Conservation (phyloP, 1,140 invertebrate species). For the Phthorimaea operculella region DNA sequence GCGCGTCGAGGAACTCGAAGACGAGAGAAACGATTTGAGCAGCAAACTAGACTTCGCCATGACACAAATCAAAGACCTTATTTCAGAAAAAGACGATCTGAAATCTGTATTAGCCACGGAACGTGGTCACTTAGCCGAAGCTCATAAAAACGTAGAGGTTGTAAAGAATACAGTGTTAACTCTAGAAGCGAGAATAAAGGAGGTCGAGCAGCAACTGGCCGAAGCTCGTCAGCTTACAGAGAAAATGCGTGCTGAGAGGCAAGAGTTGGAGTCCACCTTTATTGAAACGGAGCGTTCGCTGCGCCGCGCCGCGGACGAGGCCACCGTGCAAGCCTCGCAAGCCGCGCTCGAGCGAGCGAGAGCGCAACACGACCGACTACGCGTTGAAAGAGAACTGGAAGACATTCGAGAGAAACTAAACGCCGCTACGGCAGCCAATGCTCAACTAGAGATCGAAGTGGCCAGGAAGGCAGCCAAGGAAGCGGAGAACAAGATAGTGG, state of each 20-base stretch:
- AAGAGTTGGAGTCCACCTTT: constrained; percentile 47
- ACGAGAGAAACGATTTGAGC: constrained; percentile 41
- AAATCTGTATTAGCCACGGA: constrained; percentile 29
- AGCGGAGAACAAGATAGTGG: constrained; percentile 36
- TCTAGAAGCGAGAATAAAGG: constrained; percentile 35
- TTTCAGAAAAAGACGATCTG: constrained; percentile 41
- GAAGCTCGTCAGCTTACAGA: constrained; percentile 33
- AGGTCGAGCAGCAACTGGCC: constrained; percentile 38
- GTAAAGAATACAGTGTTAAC: constrained; percentile 27
- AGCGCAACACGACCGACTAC: constrained; percentile 51
- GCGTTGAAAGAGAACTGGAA: constrained; percentile 58
- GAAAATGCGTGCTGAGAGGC: constrained; percentile 41
- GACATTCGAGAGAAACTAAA: constrained; percentile 46
- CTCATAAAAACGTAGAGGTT: constrained; percentile 34
- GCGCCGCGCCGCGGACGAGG: constrained; percentile 57
- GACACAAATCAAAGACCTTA: constrained; percentile 40
- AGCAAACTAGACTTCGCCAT: constrained; percentile 39
- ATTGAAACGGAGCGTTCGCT: constrained; percentile 49
- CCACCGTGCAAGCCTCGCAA: constrained; percentile 61
- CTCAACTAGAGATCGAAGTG: constrained; percentile 47
- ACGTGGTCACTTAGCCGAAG: constrained; percentile 26
- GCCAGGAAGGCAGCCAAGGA: constrained; percentile 38
- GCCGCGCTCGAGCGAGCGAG: constrained; percentile 60
- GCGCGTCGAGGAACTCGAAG: constrained; percentile 34
- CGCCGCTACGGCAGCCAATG: constrained; percentile 35